Percentiles rank a stretch among this genome's conserved stretches.
These are phyloP conservation scores for Nanorana parkeri DNA, from an alignment of 2,113 vertebrate genomes.

Conservation along the genomic window DNA sequence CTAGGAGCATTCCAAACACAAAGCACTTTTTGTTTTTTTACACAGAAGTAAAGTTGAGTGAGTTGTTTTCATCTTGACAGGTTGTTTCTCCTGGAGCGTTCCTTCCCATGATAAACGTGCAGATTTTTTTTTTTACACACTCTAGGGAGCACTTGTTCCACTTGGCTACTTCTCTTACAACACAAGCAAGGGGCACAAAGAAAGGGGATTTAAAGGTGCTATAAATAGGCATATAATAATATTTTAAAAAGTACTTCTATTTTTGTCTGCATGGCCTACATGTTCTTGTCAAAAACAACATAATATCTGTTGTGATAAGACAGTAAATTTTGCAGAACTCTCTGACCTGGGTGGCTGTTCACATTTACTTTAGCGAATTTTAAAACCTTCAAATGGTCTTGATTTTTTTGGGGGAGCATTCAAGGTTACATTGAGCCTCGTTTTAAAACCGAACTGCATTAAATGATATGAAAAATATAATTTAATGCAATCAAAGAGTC, in stretches of 20 bases:
- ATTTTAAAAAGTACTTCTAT: not conserved
- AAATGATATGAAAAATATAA: no score
- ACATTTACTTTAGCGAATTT: no score
- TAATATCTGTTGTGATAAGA: no score
- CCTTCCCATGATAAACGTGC: constrained; percentile 14
- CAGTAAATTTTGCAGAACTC: no score
- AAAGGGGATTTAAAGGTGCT: not conserved
- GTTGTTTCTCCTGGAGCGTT: not conserved
- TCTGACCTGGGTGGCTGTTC: no score
- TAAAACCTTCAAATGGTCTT: no score
- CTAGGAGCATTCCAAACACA: not conserved
- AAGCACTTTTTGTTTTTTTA: not conserved
- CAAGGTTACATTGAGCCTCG: no score
- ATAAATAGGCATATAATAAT: not conserved
- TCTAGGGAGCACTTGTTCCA: not conserved
- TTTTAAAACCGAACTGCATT: no score
- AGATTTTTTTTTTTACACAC: not conserved
- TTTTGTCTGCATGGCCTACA: not conserved
- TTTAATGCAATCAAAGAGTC: no score
- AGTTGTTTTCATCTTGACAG: not conserved
- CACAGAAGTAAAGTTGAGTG: not conserved
- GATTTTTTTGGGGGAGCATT: no score
- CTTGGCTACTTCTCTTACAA: not conserved
- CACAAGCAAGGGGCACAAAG: not conserved
- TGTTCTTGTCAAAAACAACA: not conserved